phyloP scores from a whole-genome alignment of 2,113 vertebrate species.

The Melierax canorus region DNA sequence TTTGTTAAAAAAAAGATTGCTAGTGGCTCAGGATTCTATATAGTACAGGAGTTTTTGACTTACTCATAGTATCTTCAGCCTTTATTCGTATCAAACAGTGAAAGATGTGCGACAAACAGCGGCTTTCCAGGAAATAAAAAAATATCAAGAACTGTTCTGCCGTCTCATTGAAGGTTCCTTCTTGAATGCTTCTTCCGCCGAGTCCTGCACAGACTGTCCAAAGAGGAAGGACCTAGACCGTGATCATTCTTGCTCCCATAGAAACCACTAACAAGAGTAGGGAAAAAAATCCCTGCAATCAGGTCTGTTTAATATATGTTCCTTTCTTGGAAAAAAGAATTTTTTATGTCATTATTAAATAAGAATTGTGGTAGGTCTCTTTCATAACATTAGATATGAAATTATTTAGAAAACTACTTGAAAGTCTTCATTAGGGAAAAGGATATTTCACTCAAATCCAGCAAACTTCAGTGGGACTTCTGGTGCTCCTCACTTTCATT shows the following conservation, averaged over 20 bases:
- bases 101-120: not conserved
- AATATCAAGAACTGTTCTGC: not conserved
- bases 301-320: not conserved
- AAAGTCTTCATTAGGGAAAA: not conserved
- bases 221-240: not conserved
- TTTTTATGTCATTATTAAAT: not conserved
- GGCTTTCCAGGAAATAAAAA: not conserved
- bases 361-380: not conserved
- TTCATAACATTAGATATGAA: not conserved
- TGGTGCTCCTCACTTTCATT: not conserved
- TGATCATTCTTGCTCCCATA: not conserved
- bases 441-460: not conserved
- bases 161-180: not conserved
- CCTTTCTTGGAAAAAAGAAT: not conserved
- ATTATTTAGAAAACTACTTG: not conserved
- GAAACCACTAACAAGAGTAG: not conserved
- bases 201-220: not conserved
- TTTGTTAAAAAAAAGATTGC: not conserved
- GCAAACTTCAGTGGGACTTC: not conserved
- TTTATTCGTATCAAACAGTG: not conserved
- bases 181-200: not conserved
- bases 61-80: not conserved
- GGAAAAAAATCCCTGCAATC: not conserved
- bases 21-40: not conserved
- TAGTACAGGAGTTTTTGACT: not conserved